Conservation (phyloP, 2,888 invertebrate species). For the Stenotaenia linearis region DNA sequence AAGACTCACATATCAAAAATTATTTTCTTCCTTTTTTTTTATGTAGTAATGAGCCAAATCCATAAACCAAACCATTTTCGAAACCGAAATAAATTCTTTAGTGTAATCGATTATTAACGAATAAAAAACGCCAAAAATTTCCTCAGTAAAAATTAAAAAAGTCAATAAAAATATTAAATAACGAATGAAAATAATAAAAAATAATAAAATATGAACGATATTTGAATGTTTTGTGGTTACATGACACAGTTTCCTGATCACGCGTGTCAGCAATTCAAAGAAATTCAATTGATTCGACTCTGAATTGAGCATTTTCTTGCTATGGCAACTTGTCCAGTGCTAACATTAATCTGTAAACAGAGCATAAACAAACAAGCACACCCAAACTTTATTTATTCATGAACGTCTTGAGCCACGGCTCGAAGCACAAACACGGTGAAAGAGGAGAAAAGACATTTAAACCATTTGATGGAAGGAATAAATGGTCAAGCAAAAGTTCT, state of each 20-base stretch:
- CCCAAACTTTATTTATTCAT: neutral
- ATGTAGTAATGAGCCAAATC: neutral
- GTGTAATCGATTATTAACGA: too few species aligned
- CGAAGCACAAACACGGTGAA: neutral
- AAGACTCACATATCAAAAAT: neutral
- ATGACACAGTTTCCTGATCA: neutral
- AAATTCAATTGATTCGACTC: neutral
- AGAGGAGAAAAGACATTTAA: neutral
- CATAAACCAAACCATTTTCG: neutral
- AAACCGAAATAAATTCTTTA: too few species aligned
- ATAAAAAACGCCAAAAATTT: too few species aligned
- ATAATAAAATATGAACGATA: too few species aligned
- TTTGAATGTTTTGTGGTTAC: too few species aligned
- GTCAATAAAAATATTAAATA: too few species aligned
- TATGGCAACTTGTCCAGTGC: neutral
- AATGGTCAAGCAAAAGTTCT: neutral
- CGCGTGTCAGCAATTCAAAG: neutral
- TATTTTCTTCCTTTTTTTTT: neutral
- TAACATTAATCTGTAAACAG: neutral
- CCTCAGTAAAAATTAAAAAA: too few species aligned
- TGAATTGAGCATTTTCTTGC: neutral
- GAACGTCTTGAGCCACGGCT: neutral
- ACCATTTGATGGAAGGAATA: neutral
- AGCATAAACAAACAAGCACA: neutral
- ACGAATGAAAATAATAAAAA: too few species aligned